Conservation (phyloP, 2,888 invertebrate species). For the Philaethria dido region DNA sequence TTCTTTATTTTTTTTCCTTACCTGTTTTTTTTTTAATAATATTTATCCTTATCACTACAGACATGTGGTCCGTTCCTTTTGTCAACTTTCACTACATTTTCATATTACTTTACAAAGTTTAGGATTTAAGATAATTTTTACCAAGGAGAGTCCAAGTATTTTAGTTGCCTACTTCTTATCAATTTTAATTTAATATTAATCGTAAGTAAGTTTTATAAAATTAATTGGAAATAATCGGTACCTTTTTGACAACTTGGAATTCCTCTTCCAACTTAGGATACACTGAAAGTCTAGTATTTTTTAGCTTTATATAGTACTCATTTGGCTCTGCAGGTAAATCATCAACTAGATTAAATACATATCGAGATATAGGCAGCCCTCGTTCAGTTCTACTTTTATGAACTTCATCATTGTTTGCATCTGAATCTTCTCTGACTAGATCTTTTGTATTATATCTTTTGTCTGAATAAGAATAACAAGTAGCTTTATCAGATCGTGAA, state of each 20-base stretch:
- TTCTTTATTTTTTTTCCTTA: too few relatives aligned
- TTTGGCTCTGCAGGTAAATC: constrained; percentile 86
- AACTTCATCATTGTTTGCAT: constrained; percentile 57
- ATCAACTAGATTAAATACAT: constrained; percentile 85
- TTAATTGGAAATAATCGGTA: constrained; percentile 43
- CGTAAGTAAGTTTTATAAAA: constrained; percentile 5
- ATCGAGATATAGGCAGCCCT: constrained; percentile 81
- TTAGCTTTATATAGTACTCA: constrained; percentile 82
- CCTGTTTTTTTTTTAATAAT: too few relatives aligned
- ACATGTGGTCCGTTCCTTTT: too few relatives aligned
- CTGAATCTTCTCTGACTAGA: constrained; percentile 34
- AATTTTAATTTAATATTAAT: background rate
- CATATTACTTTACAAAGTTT: too few relatives aligned
- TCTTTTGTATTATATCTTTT: constrained; percentile 52
- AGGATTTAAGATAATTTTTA: too few relatives aligned
- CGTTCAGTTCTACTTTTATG: constrained; percentile 61
- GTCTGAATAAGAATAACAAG: constrained; percentile 67
- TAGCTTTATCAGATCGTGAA: constrained; percentile 88
- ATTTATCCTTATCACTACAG: too few relatives aligned
- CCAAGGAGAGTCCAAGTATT: too few relatives aligned
- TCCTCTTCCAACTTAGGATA: constrained; percentile 72
- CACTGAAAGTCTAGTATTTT: constrained; percentile 69
- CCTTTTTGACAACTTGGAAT: constrained; percentile 75
- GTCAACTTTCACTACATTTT: too few relatives aligned
- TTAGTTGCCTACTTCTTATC: too few relatives aligned